Base-by-base conservation (phyloP, 2,113 vertebrate species). In the Leucopsar rothschildi region DNA sequence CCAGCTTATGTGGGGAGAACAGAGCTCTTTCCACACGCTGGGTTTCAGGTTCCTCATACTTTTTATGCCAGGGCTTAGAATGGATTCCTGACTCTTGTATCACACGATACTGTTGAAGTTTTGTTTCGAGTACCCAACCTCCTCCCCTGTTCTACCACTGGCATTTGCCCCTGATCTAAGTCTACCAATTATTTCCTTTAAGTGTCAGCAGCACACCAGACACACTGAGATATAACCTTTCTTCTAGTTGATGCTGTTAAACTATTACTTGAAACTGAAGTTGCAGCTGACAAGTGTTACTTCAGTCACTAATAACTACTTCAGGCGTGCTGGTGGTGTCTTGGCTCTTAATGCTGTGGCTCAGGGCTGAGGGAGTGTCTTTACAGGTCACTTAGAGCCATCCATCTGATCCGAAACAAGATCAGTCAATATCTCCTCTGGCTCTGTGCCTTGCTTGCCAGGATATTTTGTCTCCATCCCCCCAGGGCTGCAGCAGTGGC, bases 281-380 rank as follows among this genome's bases (percentile, higher is more conserved):
- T 97, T 35, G 31, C 95, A 90, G 96, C 96, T 98, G 98, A 97
- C 98, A 98, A 91, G 86, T 77, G 96, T 63, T 95, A 92, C 97
- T 98, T 95, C 95, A 96, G 97, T 94, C 97, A 57, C 98, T 98
- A 98, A 98, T 98, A 98, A 98, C 97, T 97, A 92, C 97, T 96
- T 97, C 96, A 94, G 97, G 97, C 97, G 95, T 93, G 94, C 73
- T 39, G 92, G 96, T 86, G 92, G 97, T 93, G 91, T 94, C 96
- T 95, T 92, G 82, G 91, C 96, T 97, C 96, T 98, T 93, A 94
- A 87, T 90, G 97, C 91, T 92, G 95, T 69, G 91, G 97, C 97
- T 96, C 94, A 61, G 97, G 97, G 97, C 97, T 97, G 95, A 5
- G 76, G 63, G 82, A 97, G 93, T 93, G 91, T 91, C 97, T 98